A percentile compares a stretch with the other conserved stretches of the same genome.
These are phyloP conservation scores for Neuroscelio doddi DNA, from an alignment of 2,888 invertebrate genomes.

Conservation along the genomic window DNA sequence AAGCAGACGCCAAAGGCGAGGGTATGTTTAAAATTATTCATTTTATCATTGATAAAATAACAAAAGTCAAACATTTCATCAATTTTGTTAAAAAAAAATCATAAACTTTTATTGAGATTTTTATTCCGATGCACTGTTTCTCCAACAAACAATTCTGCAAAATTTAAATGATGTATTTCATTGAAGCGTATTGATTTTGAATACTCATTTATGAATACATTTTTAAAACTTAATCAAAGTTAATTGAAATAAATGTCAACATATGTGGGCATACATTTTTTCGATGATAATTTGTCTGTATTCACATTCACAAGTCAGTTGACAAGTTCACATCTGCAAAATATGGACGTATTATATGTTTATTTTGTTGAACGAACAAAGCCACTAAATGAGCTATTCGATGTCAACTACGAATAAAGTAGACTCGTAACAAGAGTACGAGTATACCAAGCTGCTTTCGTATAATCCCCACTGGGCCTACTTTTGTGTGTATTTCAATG, in stretches of 20 bases:
- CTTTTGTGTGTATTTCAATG: conserved; percentile 37
- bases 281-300: conserved; percentile 8
- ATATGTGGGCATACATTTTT: too few species aligned
- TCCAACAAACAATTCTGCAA: too few species aligned
- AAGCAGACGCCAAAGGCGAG: conserved; percentile 80
- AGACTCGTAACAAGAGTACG: conserved; percentile 18
- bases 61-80: too few species aligned
- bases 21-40: conserved; percentile 73
- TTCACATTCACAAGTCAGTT: conserved; percentile 21
- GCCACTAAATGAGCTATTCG: conserved; percentile 52
- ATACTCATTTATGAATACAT: too few species aligned
- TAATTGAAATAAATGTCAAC: too few species aligned
- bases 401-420: conserved; percentile 37
- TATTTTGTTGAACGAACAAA: conserved; percentile 49
- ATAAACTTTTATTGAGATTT: too few species aligned
- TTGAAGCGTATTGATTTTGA: too few species aligned
- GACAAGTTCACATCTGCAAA: conserved; percentile 16
- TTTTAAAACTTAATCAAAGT: too few species aligned
- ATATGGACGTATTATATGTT: conserved; percentile 15
- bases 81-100: too few species aligned
- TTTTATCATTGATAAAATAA: too few species aligned
- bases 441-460: conserved; percentile 24
- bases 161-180: too few species aligned
- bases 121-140: too few species aligned
- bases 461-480: conserved; percentile 54